A percentile compares a stretch with the other conserved stretches of the same genome.
Evolutionary conservation across 2,888 invertebrate genomes (phyloP).

Genomic region (Exephanes ischioxanthus): DNA sequence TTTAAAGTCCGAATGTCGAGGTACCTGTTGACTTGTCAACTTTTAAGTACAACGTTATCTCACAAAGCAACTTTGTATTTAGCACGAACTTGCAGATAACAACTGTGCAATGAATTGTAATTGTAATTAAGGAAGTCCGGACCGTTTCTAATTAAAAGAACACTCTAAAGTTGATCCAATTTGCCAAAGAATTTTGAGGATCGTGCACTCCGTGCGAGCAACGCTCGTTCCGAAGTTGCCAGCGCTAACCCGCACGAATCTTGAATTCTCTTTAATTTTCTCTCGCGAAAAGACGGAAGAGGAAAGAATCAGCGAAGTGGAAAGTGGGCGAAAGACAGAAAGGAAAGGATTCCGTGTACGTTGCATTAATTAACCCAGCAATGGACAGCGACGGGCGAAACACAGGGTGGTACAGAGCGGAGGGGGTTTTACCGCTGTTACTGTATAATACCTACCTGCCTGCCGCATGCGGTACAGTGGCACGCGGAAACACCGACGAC

Average conservation of each 20-base stretch:
- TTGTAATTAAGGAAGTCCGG: too few relatives aligned
- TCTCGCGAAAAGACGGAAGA: background rate
- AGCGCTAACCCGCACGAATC: background rate
- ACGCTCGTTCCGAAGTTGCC: background rate
- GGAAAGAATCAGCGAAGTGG: background rate
- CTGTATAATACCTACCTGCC: conserved; percentile 20
- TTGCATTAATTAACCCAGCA: conserved; percentile 53
- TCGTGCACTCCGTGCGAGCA: background rate
- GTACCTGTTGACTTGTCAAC: background rate
- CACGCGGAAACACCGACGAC: conserved; percentile 68
- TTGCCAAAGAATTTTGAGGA: background rate
- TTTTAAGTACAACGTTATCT: background rate
- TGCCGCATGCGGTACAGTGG: conserved; percentile 48
- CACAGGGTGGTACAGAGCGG: conserved; percentile 14
- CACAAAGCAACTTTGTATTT: background rate
- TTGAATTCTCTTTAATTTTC: background rate
- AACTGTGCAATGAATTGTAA: too few relatives aligned
- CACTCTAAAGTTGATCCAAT: background rate
- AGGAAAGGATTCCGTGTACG: conserved; percentile 5
- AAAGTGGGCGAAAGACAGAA: conserved; percentile 6
- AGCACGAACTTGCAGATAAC: background rate
- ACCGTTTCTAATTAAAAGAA: too few relatives aligned
- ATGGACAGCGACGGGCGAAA: conserved; percentile 22
- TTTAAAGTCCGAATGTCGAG: background rate
- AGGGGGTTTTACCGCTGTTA: conserved; percentile 7